Percentiles rank a stretch among this genome's conserved stretches.
These are phyloP conservation scores for Platycheirus rosarum DNA, from an alignment of 2,888 invertebrate species.

Conservation along the genomic window DNA sequence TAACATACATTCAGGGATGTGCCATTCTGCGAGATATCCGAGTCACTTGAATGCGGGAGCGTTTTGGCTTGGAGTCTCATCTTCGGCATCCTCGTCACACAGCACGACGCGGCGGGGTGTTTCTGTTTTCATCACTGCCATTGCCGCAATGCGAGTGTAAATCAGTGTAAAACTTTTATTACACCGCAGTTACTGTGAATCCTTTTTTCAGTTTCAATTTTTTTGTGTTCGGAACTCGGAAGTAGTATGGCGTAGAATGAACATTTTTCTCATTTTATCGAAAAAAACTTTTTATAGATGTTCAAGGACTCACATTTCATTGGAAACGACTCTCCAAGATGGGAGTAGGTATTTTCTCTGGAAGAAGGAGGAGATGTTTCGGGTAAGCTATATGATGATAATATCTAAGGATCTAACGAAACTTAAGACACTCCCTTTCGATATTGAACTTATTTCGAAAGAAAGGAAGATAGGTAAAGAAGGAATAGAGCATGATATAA, in stretches of 20 bases:
- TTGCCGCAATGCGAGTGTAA: constrained; percentile 71
- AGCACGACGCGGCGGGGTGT: constrained; percentile 24
- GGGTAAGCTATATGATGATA: constrained; percentile 35
- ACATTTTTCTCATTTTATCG: constrained; percentile 37
- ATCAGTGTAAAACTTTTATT: constrained; percentile 72
- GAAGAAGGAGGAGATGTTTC: not conserved
- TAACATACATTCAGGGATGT: constrained; percentile 53
- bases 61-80: constrained; percentile 42
- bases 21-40: constrained; percentile 47
- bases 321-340: constrained; percentile 35
- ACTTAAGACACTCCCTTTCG: constrained; percentile 52
- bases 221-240: constrained; percentile 13
- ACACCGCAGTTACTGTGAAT: constrained; percentile 72
- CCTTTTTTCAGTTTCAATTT: constrained; percentile 46
- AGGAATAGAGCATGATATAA: not conserved
- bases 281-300: constrained; percentile 63
- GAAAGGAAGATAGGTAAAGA: not conserved
- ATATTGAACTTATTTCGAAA: constrained; percentile 43
- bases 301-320: constrained; percentile 65
- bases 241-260: constrained; percentile 28
- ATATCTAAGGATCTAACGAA: constrained; percentile 61
- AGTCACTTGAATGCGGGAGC: constrained; percentile 44
- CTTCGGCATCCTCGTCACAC: not conserved
- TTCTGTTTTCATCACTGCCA: constrained; percentile 38
- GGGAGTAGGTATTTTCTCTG: not conserved